Evolutionary conservation across 2,888 invertebrate genomes (phyloP), one percentile per base, ranked within the genome.

Genomic region (Autographa pulchrina): DNA sequence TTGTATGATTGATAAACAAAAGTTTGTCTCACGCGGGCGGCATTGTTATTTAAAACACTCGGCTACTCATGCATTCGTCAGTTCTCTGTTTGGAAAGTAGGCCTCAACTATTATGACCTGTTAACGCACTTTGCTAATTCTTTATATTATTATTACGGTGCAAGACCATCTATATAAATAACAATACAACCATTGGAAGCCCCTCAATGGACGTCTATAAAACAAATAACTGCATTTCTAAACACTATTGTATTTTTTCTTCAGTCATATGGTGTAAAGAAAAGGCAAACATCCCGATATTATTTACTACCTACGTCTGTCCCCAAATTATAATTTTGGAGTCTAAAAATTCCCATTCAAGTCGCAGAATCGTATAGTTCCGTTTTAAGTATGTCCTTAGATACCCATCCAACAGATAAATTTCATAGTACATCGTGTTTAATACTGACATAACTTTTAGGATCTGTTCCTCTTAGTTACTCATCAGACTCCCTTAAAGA

Each of bases 171-270:
- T 25, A 56, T 11, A 54, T 20, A 25, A 25, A 25, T 25, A 56
- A 56, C 54, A 56, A 56, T 56, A 56, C 48, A 56, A 13, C 54
- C 54, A 56, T 20, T 3, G 54, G 54, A 54, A 9, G 54, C 20
- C 4, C 18, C 2, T 54, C 20, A 20, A 56, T 25, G 18, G 20
- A 11, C 25, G 5, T 56, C 54, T 11, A 56, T 56, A 56, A 56
- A 56, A 56, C 25, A 56, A 56, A 56, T 56, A 25, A 20, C 54
- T 20, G 20, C 54, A 56, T 25, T 56, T 56, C 54, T 25, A 56
- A 56, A 56, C 25, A 56, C 20, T 20, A 56, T 56, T 56, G 54
- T 56, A 20, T 25, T 13, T 20, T 20, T 18, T 56, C 11, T 20
- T 48, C n/a, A n/a, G 48, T 35, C 35, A n/a, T 48, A 25, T 25